Evolutionary conservation across 2,888 invertebrate genomes (phyloP), one percentile per base, ranked within the genome.

Genomic region (Rotaria macrura): DNA sequence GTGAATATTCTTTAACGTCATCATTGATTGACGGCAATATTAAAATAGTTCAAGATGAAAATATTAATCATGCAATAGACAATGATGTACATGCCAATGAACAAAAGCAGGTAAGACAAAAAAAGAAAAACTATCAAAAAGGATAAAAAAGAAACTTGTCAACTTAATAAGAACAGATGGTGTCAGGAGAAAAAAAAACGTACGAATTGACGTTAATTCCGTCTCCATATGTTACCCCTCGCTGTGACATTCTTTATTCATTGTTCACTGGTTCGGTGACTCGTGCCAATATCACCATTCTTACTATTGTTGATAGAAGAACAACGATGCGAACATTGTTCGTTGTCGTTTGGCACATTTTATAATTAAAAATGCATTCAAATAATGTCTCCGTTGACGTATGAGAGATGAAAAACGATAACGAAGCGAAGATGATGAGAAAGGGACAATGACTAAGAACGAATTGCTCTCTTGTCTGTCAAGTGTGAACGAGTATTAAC

Each of bases 1-100:
- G 79, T 79, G 79, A 79, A 79, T 25, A 79, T 79, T 79, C 79
- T 25, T 79, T 79, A 79, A 79, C 79, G n/a, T 79, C 79, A 40
- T 79, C 79, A 43, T 79, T 79, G 79, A 79, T 79, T 12, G 79
- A 43, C 43, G 43, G 43, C 40, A 79, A 79, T 79, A 79, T 12
- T 34, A 65, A 29, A 65, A 34, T 17, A 4, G 10, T 17, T 2
- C 65, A 29, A 43, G 40, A 79, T 79, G 79, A 43, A 40, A 79
- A 79, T 43, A 43, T 43, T 1, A 79, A 79, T 79, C 38, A 43
- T 79, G 23, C 40, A 10, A 79, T 43, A 23, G 79, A 43, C n/a
- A 43, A 79, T n/a, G 79, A 79, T 25, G 79, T 23, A 65, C 65
- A 43, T 79, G 79, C 9, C 10, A 43, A 79, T 25, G 79, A 79